These are phyloP conservation scores for Sisor rabdophorus DNA, from an alignment of 2,113 vertebrate genomes.

Conservation along the genomic window DNA sequence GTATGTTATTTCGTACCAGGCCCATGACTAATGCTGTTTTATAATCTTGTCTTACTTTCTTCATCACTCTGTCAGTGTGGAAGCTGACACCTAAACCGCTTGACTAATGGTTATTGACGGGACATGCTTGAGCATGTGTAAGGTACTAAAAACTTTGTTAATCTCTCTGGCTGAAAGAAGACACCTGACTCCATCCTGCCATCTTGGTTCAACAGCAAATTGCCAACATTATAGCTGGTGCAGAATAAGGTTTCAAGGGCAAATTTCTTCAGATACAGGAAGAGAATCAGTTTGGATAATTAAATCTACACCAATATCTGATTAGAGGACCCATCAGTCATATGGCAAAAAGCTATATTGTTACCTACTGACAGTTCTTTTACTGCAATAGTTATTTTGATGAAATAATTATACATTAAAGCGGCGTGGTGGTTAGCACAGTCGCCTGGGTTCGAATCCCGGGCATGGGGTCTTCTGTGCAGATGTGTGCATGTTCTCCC, in stretches of 20 bases:
- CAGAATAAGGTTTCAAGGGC: not conserved
- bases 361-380: no score
- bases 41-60: not conserved
- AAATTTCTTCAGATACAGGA: not conserved
- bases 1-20: no score
- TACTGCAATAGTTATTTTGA: no score
- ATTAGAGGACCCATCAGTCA: no score
- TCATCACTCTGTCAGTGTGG: not conserved
- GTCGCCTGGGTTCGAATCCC: no score
- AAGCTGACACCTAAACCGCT: not conserved
- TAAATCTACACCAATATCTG: no score
- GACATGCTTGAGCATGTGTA: constrained; percentile 40
- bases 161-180: constrained; percentile 38
- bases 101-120: constrained; percentile 51
- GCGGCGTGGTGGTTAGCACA: no score
- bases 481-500: no score
- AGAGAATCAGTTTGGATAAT: no score
- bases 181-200: constrained; percentile 11
- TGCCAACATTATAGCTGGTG: not conserved
- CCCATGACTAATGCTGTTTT: not conserved
- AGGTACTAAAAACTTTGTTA: constrained; percentile 33
- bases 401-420: no score
- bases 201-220: not conserved
- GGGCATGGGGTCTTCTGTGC: no score
- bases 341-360: no score